Percentiles rank a stretch among this genome's conserved stretches.
phyloP scores from a whole-genome alignment of 2,888 invertebrate genomes.

The Lysandra bellargus region DNA sequence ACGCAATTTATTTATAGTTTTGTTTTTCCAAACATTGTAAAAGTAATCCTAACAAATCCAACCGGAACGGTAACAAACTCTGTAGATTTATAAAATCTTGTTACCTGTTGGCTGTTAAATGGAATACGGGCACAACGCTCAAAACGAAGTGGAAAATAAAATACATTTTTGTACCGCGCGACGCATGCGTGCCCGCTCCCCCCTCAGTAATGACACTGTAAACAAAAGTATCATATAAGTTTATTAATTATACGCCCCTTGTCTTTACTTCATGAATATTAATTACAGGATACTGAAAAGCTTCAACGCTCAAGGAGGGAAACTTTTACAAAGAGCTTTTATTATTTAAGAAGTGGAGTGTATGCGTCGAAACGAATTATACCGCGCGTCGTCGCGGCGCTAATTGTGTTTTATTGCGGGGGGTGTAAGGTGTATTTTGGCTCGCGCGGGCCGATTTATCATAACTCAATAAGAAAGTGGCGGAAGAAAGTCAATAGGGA shows the following conservation, averaged over 20 bases:
- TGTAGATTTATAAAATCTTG: conserved; percentile 13
- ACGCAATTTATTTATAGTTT: neutral
- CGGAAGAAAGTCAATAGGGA: conserved; percentile 80
- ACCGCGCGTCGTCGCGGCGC: conserved; percentile 47
- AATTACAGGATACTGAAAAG: conserved; percentile 80
- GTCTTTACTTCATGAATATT: conserved; percentile 78
- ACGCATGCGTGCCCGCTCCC: conserved; percentile 40
- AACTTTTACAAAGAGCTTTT: conserved; percentile 81
- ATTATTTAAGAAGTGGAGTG: conserved; percentile 79
- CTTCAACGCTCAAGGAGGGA: conserved; percentile 80
- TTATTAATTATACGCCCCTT: conserved; percentile 80
- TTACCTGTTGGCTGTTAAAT: neutral
- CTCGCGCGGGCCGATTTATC: conserved; percentile 53
- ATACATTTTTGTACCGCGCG: neutral
- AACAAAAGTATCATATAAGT: conserved; percentile 81
- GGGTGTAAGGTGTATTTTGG: conserved; percentile 49
- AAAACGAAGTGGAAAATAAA: conserved; percentile 6
- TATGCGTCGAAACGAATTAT: conserved; percentile 75
- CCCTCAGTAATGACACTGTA: conserved; percentile 74
- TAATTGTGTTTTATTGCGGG: conserved; percentile 47
- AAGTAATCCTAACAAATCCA: neutral
- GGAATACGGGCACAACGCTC: neutral
- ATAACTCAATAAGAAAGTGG: conserved; percentile 78
- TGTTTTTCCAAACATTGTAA: neutral
- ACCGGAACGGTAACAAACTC: neutral